Conservation (phyloP, 2,797 vertebrate species). For the Emydoidea blandingii region DNA sequence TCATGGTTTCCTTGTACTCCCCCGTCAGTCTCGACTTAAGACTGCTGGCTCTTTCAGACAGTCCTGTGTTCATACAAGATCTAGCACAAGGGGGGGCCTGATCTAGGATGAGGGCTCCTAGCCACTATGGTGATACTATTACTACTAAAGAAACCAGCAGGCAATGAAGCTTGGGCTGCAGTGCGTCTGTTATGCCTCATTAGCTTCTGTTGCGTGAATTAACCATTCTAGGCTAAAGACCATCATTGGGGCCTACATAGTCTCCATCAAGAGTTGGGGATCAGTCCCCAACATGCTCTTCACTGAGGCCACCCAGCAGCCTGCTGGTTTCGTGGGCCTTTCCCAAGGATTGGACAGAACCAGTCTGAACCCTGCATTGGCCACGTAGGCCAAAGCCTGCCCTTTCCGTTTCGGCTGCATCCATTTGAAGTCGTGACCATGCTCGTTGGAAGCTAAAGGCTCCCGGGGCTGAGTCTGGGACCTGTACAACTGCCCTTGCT, state of each 20-base stretch:
- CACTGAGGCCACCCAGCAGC: not conserved
- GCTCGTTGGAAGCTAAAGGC: not conserved
- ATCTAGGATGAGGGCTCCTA: too few species aligned
- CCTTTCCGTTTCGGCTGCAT: not conserved
- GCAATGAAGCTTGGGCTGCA: not conserved
- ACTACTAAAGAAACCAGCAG: not conserved
- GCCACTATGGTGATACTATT: too few species aligned
- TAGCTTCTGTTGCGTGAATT: not conserved
- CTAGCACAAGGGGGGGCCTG: too few species aligned
- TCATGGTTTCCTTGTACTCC: too few species aligned
- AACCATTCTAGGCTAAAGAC: not conserved
- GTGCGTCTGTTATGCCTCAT: not conserved
- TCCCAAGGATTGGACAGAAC: not conserved
- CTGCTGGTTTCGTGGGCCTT: not conserved
- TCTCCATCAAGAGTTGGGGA: not conserved
- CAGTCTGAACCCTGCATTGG: not conserved
- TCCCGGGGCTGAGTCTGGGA: not conserved
- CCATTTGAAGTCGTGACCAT: not conserved
- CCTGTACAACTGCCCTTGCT: rapidly evolving
- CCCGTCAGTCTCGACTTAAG: too few species aligned
- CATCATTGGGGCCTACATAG: too few species aligned
- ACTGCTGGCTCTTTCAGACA: too few species aligned
- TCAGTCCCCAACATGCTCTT: not conserved
- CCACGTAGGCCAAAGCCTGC: not conserved
- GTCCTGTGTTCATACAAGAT: too few species aligned